These are phyloP conservation scores for Leiothrix lutea DNA, from an alignment of 2,113 vertebrate species.

Conservation along the genomic window DNA sequence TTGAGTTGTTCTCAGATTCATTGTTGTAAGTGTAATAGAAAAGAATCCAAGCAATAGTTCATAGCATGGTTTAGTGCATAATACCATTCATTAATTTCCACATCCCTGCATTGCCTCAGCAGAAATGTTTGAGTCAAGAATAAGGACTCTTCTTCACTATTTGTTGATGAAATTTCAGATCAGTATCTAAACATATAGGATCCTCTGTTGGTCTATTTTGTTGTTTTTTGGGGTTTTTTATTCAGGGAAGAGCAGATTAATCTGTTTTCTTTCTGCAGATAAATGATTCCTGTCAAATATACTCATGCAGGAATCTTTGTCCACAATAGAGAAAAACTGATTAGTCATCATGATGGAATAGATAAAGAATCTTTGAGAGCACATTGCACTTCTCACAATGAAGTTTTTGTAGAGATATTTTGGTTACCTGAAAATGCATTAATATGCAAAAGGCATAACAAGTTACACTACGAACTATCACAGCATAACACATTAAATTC, in stretches of 20 bases:
- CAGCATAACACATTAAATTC: not conserved
- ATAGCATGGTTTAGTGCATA: not conserved
- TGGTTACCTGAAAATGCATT: constrained; percentile 13
- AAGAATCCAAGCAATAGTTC: not conserved
- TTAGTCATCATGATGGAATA: constrained; percentile 20
- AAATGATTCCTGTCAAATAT: constrained; percentile 53
- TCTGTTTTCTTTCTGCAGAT: constrained; percentile 32
- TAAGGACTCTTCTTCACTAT: not conserved
- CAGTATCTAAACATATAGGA: not conserved
- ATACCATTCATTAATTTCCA: not conserved
- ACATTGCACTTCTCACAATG: not conserved
- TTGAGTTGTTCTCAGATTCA: not conserved
- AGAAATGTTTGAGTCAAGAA: not conserved
- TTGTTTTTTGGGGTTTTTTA: not conserved
- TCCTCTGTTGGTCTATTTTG: not conserved
- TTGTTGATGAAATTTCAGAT: constrained; percentile 48
- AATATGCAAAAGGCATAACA: not conserved
- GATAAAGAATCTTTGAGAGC: not conserved
- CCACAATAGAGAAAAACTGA: constrained; percentile 4
- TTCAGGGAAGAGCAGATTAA: not conserved
- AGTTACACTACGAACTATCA: not conserved
- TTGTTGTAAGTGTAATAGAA: not conserved
- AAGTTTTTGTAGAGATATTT: not conserved
- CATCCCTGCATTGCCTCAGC: not conserved
- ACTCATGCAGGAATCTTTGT: not conserved